A percentile compares a stretch with the other conserved stretches of the same genome.
Conservation (phyloP, 2,113 vertebrate genomes). For the Empidonax alnorum region DNA sequence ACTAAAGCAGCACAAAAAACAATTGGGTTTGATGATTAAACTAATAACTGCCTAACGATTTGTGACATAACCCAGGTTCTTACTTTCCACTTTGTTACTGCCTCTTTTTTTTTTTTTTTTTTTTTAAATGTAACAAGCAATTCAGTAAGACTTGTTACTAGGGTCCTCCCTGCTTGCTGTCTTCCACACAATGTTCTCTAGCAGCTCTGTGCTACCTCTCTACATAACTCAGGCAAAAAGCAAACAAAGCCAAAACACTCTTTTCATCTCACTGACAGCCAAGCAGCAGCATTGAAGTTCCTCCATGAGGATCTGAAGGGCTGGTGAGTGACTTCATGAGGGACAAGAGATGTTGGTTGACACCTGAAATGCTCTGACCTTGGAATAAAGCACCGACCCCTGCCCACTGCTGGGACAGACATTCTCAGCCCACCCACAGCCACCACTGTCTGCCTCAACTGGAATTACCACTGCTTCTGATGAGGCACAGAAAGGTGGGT, state of each 20-base stretch:
- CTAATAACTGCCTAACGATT: not conserved
- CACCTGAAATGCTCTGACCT: not conserved
- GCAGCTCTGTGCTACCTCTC: not conserved
- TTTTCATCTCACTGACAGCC: not conserved
- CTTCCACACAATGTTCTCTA: not conserved
- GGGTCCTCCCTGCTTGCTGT: not conserved
- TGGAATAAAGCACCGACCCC: not conserved
- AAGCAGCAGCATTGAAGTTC: not conserved
- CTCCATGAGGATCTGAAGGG: not conserved
- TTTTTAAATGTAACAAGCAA: not conserved
- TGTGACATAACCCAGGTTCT: not conserved
- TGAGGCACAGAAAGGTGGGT: not conserved
- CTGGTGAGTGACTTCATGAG: not conserved
- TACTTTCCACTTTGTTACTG: not conserved
- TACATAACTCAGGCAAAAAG: not conserved
- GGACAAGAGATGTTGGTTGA: not conserved
- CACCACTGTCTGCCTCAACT: not conserved
- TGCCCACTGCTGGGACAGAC: not conserved
- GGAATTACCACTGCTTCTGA: not conserved
- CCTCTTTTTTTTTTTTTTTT: not conserved
- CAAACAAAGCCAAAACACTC: not conserved
- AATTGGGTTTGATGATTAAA: conserved; percentile 30
- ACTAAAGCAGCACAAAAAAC: not conserved
- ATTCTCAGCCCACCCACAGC: not conserved
- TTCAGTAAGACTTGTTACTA: not conserved